Percentiles rank a stretch among this genome's conserved stretches.
phyloP scores from a whole-genome alignment of 2,113 vertebrate species.

The Microtus pennsylvanicus region DNA sequence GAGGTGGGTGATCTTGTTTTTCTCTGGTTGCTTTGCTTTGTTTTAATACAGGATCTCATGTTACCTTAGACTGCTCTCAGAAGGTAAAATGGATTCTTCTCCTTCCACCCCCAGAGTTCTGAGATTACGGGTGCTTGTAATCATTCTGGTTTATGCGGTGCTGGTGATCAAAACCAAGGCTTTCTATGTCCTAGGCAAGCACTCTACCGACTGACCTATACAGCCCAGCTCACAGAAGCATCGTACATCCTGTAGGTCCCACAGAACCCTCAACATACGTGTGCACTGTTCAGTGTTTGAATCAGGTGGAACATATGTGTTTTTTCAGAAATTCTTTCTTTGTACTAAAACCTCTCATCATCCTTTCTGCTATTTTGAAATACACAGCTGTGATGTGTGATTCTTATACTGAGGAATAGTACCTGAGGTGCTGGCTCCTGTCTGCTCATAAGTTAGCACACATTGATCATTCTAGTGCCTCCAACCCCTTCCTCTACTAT shows the following conservation, averaged over 20 bases:
- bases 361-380: neutral
- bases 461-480: rapidly evolving
- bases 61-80: too few relatives aligned
- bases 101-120: neutral
- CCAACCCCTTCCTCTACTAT: too few relatives aligned
- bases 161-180: neutral
- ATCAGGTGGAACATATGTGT: neutral
- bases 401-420: too few relatives aligned
- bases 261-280: neutral
- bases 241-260: neutral
- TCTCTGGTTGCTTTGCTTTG: neutral
- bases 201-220: neutral
- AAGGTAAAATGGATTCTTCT: neutral
- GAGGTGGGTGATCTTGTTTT: neutral
- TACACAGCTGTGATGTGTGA: neutral
- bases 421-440: too few relatives aligned
- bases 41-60: neutral
- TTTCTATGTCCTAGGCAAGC: neutral
- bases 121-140: neutral
- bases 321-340: neutral
- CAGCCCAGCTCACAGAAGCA: neutral
- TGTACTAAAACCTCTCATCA: neutral
- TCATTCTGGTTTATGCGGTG: neutral
- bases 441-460: too few relatives aligned
- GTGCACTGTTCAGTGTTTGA: neutral